A percentile compares a stretch with the other conserved stretches of the same genome.
Evolutionary conservation across 2,797 vertebrate species (phyloP).

Genomic region (Cynodonichthys magdalenae): DNA sequence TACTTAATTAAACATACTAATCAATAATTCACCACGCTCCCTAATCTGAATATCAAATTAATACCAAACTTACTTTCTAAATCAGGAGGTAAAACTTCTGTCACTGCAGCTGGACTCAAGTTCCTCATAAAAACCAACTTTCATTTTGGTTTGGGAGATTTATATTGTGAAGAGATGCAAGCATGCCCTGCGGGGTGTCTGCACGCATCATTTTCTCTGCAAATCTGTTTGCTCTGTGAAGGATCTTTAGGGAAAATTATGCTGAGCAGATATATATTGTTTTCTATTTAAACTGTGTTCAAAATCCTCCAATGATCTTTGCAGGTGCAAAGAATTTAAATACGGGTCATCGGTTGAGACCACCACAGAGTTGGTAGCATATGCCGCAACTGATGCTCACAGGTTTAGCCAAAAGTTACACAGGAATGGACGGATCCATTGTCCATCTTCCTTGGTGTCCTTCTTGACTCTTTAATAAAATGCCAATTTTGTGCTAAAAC

Average conservation of each 20-base stretch:
- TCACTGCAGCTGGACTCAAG: conserved; percentile 8
- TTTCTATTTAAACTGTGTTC: conserved; percentile 16
- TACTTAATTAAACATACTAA: too few species aligned
- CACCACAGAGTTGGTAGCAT: conserved; percentile 35
- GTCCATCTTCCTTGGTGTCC: background rate
- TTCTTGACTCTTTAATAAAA: background rate
- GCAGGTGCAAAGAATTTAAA: conserved; percentile 45
- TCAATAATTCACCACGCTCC: background rate
- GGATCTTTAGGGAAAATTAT: background rate
- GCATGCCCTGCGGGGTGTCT: conserved; percentile 1
- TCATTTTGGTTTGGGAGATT: conserved; percentile 18
- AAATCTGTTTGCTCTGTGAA: conserved; percentile 11
- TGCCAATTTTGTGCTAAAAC: conserved; percentile 26
- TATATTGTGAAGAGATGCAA: conserved; percentile 31
- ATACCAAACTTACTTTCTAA: background rate
- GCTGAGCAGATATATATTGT: conserved; percentile 20
- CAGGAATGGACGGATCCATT: background rate
- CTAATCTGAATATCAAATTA: conserved; percentile 5
- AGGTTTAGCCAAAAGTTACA: conserved; percentile 6
- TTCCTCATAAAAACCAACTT: conserved; percentile 1
- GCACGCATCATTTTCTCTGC: conserved; percentile 8
- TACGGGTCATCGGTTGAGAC: conserved; percentile 41
- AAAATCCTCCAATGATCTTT: conserved; percentile 21
- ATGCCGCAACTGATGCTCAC: conserved; percentile 21
- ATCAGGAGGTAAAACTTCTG: background rate